phyloP scores from a whole-genome alignment of 2,888 invertebrate genomes.

The Sturmia bella region DNA sequence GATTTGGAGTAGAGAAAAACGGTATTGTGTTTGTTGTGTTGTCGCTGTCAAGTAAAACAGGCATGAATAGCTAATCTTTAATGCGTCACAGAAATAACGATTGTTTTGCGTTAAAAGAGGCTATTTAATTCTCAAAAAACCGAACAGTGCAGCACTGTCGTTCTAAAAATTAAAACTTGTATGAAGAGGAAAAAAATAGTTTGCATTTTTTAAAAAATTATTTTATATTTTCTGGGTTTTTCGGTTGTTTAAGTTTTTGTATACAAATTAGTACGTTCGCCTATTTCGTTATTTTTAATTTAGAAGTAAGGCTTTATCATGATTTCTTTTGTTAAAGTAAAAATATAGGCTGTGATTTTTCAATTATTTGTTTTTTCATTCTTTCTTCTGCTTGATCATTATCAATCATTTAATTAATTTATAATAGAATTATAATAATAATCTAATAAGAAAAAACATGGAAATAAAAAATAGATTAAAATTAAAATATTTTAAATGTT shows the following conservation, averaged over 20 bases:
- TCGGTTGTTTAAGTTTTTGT: conserved; percentile 56
- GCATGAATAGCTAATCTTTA: no score
- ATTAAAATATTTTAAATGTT: conserved; percentile 63
- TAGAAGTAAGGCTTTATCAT: conserved; percentile 55
- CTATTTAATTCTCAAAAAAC: no score
- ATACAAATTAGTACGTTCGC: conserved; percentile 66
- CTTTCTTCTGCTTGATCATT: conserved; percentile 57
- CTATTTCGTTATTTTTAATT: conserved; percentile 45
- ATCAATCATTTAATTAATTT: conserved; percentile 67
- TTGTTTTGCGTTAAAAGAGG: no score
- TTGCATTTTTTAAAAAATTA: conserved; percentile 63
- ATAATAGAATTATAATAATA: conserved; percentile 79
- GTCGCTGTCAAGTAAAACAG: no score
- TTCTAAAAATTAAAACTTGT: no score
- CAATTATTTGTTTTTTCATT: conserved; percentile 30
- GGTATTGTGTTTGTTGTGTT: no score
- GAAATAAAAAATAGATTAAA: conserved; percentile 73
- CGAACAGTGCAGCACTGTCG: no score
- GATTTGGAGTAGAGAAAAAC: no score
- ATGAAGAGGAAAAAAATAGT: conserved; percentile 25
- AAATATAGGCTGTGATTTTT: conserved; percentile 65
- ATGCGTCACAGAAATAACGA: not conserved
- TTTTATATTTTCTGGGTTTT: conserved; percentile 47
- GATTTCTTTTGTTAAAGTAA: conserved; percentile 54
- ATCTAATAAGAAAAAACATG: conserved; percentile 80